A percentile compares a stretch with the other conserved stretches of the same genome.
These are phyloP conservation scores for Oreochromis spilurus DNA, from an alignment of 2,113 vertebrate genomes.

Conservation along the genomic window DNA sequence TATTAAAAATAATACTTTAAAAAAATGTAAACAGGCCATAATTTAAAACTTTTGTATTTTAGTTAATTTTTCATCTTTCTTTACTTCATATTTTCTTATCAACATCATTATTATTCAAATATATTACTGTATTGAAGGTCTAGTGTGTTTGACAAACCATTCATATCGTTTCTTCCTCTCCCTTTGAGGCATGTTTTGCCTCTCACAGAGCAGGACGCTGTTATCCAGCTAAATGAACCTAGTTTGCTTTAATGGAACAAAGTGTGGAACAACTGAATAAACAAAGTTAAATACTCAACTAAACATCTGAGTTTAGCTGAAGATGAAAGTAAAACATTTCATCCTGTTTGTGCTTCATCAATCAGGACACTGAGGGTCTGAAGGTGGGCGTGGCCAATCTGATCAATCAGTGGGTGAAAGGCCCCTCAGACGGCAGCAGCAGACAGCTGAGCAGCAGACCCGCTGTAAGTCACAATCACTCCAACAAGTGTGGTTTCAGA, in stretches of 20 bases:
- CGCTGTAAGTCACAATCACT: constrained; percentile 52
- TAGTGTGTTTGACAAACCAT: fast-evolving
- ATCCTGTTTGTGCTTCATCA: background rate
- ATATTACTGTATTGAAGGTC: no score
- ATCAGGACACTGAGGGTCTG: constrained; percentile 72
- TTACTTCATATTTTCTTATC: background rate
- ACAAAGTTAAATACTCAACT: background rate
- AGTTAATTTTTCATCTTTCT: background rate
- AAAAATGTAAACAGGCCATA: background rate
- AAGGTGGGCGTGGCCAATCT: constrained; percentile 76
- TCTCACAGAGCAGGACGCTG: background rate
- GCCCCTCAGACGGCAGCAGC: constrained; percentile 52
- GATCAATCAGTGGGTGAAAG: constrained; percentile 78
- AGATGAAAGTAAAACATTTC: background rate
- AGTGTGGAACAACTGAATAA: background rate
- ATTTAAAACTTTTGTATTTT: background rate
- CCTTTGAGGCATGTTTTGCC: background rate
- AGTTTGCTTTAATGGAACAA: background rate
- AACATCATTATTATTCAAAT: background rate
- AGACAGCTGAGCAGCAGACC: constrained; percentile 36
- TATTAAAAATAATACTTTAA: background rate
- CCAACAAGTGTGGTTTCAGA: background rate
- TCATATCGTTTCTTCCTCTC: background rate
- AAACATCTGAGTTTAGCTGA: background rate
- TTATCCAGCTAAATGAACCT: background rate